phyloP scores from a whole-genome alignment of 2,888 invertebrate genomes.

The Yponomeuta plumbellus region DNA sequence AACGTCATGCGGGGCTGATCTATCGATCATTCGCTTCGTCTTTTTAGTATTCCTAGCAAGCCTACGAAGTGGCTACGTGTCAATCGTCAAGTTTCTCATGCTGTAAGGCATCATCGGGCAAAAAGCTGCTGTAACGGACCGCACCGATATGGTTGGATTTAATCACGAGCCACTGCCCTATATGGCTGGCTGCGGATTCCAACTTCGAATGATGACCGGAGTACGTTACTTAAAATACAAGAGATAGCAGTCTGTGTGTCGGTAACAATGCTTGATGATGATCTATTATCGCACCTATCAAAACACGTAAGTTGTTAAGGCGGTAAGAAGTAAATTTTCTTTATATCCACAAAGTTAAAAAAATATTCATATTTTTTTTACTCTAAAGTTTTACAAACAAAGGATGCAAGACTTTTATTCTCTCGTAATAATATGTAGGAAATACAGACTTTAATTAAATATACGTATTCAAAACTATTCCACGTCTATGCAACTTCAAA shows the following conservation, averaged over 20 bases:
- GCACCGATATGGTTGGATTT: slow-evolving; percentile 62
- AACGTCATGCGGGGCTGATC: background rate
- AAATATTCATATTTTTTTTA: too few species aligned
- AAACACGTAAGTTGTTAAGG: background rate
- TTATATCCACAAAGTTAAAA: too few species aligned
- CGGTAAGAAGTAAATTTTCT: background rate
- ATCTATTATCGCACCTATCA: background rate
- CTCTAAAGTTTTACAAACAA: too few species aligned
- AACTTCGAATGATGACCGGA: slow-evolving; percentile 26
- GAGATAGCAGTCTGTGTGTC: slow-evolving; percentile 9
- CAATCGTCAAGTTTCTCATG: slow-evolving; percentile 29
- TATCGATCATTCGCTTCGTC: background rate
- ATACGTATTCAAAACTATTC: slow-evolving; percentile 4
- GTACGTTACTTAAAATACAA: slow-evolving; percentile 12
- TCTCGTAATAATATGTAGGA: too few species aligned
- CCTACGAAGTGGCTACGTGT: background rate
- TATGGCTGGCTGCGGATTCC: slow-evolving; percentile 47
- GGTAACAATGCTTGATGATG: background rate
- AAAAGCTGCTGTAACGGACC: slow-evolving; percentile 57
- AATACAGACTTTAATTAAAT: background rate
- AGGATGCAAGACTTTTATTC: too few species aligned
- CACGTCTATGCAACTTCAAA: background rate
- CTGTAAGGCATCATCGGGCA: slow-evolving; percentile 30
- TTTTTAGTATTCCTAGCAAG: background rate
- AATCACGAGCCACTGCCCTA: slow-evolving; percentile 56